A percentile compares a stretch with the other conserved stretches of the same genome.
Evolutionary conservation across 2,888 invertebrate species (phyloP).

Genomic region (Melinaea menophilus): DNA sequence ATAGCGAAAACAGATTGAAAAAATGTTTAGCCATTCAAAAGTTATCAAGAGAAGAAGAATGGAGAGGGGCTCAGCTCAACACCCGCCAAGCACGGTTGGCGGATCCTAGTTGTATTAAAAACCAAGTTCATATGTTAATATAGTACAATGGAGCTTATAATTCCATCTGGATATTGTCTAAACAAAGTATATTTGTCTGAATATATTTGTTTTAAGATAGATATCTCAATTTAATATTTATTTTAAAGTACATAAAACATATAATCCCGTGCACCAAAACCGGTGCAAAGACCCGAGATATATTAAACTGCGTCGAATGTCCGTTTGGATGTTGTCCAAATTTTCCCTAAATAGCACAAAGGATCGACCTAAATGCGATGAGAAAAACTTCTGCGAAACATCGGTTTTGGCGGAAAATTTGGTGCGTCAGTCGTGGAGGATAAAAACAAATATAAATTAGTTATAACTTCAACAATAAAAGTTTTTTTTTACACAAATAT

Average conservation of each 20-base stretch:
- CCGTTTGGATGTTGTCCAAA: conserved; percentile 60
- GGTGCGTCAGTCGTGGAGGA: conserved; percentile 51
- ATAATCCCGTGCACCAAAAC: conserved; percentile 36
- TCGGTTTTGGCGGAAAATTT: conserved; percentile 63
- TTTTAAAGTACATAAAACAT: conserved; percentile 26
- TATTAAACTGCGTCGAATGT: conserved; percentile 59
- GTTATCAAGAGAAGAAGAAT: too few relatives aligned
- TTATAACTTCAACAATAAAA: too few relatives aligned
- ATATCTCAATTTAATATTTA: conserved; percentile 1
- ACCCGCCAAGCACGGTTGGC: too few relatives aligned
- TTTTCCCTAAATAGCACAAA: conserved; percentile 77
- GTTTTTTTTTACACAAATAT: too few relatives aligned
- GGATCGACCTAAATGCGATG: conserved; percentile 65
- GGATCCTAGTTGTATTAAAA: neutral
- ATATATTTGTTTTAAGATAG: conserved; percentile 6
- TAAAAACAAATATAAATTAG: neutral
- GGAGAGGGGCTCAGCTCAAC: too few relatives aligned
- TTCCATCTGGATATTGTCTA: conserved; percentile 45
- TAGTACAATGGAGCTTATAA: conserved; percentile 24
- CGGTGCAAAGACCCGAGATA: conserved; percentile 58
- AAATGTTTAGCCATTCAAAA: too few relatives aligned
- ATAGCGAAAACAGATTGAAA: too few relatives aligned
- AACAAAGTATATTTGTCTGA: conserved; percentile 49
- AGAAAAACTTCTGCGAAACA: conserved; percentile 70
- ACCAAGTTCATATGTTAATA: conserved; percentile 7